phyloP scores from a whole-genome alignment of 2,113 vertebrate genomes.

The Castor canadensis region DNA sequence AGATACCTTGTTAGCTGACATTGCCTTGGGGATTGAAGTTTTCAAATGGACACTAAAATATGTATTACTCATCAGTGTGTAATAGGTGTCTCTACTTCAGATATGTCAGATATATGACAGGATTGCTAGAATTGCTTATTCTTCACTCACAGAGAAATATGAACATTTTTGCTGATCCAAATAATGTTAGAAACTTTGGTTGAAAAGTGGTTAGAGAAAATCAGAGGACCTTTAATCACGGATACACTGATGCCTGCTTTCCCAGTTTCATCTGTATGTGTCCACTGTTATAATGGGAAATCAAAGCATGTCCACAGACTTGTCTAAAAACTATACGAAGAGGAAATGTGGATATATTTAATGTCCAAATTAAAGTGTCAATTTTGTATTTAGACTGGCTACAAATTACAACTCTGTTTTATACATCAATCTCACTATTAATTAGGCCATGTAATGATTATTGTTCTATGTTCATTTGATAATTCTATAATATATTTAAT shows the following conservation, averaged over 20 bases:
- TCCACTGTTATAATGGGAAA: not conserved
- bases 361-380: not conserved
- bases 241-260: not conserved
- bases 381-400: not conserved
- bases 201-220: not conserved
- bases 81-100: not conserved
- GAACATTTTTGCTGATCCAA: not conserved
- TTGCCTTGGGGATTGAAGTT: constrained; percentile 56
- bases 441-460: not conserved
- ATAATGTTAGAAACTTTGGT: not conserved
- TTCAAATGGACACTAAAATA: constrained; percentile 36
- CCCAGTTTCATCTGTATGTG: not conserved
- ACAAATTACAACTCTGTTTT: not conserved
- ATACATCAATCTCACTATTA: not conserved
- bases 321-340: not conserved
- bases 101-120: not conserved
- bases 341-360: not conserved
- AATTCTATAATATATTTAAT: not conserved
- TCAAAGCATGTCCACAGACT: not conserved
- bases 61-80: not conserved
- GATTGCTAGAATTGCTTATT: not conserved
- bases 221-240: not conserved
- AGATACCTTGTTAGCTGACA: constrained; percentile 79
- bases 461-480: not conserved
- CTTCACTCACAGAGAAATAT: not conserved